Evolutionary conservation across 2,113 vertebrate species (phyloP), one percentile per base, ranked within the genome.

Genomic region (Vulpes vulpes): DNA sequence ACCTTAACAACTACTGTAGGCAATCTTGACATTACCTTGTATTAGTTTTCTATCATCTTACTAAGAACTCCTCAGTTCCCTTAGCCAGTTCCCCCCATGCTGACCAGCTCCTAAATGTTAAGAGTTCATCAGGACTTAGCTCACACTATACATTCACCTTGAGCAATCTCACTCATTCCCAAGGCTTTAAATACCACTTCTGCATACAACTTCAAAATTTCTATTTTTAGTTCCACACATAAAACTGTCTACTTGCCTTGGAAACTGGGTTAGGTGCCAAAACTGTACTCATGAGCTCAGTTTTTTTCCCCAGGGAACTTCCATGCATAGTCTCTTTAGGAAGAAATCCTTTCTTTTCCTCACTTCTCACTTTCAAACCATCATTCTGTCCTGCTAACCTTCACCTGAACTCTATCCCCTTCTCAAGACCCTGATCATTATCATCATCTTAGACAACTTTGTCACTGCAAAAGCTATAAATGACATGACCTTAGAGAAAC

Each of bases 181-280:
- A 16, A 85, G 65, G 27, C 38, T 95, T 81, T 85, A 80, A 81
- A 85, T 49, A 76, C 22, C 55, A 89, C 65, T 60, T 81, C 20
- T 64, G 4, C 57, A 74, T 57, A 82, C 38, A 74, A 60, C 55
- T 89, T 85, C 20, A 71, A 86, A 91, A 76, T 25, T 76, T 51
- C 11, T 38, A 35, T 38, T 69, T 83, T 96, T 38, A 73, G 32
- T 95, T 82, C 22, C 14, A 79, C 25, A 67, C 11, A 79, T 4
- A 55, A 27, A 82, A n/a, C 27, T 92, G 67, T 69, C 91, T 73
- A 32, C 53, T 91, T 79, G 25, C 67, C 30, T 90, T 96, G 23
- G 57, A 97, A 96, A 89, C 55, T 30, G 43, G 11, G 15, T 78
- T 62, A 82, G 87, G 32, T 87, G n/a, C 16, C 71, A 74, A 95